Percentiles rank a stretch among this genome's conserved stretches.
Evolutionary conservation across 1,140 invertebrate species (phyloP).

Genomic region (Diorhabda carinulata): DNA sequence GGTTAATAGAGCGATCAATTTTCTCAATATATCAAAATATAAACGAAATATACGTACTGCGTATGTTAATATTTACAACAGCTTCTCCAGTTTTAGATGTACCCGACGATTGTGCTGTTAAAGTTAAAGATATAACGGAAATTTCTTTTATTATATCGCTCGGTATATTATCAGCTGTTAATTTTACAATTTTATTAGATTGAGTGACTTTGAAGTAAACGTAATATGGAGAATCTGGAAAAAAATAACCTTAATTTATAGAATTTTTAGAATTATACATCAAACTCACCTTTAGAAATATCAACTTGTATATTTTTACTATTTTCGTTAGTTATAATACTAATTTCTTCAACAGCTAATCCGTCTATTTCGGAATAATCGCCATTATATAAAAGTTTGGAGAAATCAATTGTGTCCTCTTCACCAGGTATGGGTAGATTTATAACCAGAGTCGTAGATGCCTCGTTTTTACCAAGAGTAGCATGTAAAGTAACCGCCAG

Average conservation of each 20-base stretch:
- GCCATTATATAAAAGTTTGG: neutral
- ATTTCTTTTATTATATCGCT: neutral
- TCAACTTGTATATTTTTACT: slow-evolving; percentile 4
- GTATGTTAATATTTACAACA: slow-evolving; percentile 3
- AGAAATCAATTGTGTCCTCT: neutral
- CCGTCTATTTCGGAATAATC: neutral
- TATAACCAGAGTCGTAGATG: slow-evolving; percentile 22
- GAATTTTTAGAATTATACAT: neutral
- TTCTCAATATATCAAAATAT: too few species aligned
- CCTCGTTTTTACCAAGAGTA: slow-evolving; percentile 5
- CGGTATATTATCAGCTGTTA: neutral
- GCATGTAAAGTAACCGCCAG: slow-evolving; percentile 18
- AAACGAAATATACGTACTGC: neutral
- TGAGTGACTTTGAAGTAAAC: slow-evolving; percentile 1
- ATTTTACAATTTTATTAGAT: neutral
- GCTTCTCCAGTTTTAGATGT: neutral
- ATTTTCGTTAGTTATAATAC: neutral
- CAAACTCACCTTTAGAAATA: slow-evolving; percentile 4
- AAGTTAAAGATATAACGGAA: neutral
- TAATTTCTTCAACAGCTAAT: neutral
- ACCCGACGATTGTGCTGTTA: neutral
- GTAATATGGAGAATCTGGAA: slow-evolving; percentile 6
- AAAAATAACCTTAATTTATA: neutral
- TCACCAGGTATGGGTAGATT: slow-evolving; percentile 18
- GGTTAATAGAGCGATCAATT: too few species aligned